These are phyloP conservation scores for Pipa parva DNA, from an alignment of 2,113 vertebrate species.

Conservation along the genomic window DNA sequence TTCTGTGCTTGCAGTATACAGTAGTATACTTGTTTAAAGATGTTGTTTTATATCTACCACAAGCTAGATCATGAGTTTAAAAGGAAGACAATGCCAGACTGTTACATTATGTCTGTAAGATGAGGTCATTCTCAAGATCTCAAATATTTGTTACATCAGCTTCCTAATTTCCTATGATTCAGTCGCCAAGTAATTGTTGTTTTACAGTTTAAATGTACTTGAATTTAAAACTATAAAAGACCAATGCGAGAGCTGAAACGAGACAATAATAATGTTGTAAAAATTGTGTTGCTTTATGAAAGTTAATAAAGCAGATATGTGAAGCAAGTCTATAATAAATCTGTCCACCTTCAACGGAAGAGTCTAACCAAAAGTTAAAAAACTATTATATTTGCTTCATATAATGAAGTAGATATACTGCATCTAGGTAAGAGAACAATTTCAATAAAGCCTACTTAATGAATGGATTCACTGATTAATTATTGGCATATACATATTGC, in stretches of 20 bases:
- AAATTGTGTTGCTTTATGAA: background rate
- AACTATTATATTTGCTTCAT: background rate
- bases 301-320: background rate
- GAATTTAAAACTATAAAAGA: background rate
- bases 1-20: no score
- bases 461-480: no score
- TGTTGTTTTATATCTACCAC: no score
- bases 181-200: background rate
- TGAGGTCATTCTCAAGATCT: background rate
- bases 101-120: background rate
- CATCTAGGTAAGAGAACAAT: no score
- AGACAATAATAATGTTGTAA: conserved; percentile 1
- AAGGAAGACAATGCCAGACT: background rate
- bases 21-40: no score
- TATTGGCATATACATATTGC: no score
- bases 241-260: background rate
- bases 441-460: no score
- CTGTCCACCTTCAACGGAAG: background rate
- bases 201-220: background rate
- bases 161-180: background rate
- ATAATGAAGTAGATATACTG: no score
- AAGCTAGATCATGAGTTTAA: no score
- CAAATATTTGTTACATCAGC: background rate
- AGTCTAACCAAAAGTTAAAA: background rate
- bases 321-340: background rate